Conservation (phyloP, 2,113 vertebrate genomes). For the Nansenia antarctica region DNA sequence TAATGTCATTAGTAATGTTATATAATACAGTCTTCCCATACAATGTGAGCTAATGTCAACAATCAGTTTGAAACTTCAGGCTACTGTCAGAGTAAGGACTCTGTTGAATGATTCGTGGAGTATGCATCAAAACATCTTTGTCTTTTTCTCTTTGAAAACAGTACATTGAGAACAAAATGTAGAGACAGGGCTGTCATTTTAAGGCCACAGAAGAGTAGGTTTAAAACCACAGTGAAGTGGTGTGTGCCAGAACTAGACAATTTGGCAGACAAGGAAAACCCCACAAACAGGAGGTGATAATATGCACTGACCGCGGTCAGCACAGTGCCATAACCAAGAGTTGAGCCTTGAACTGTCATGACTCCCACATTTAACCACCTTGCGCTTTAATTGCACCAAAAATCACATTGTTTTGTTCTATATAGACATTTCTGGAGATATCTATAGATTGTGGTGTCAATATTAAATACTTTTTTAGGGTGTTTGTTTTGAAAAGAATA, state of each 20-base stretch:
- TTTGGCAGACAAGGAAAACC: conserved; percentile 28
- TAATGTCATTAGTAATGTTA: not conserved
- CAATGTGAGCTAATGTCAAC: not conserved
- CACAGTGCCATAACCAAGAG: conserved; percentile 15
- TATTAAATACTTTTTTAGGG: not conserved
- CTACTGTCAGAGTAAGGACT: not conserved
- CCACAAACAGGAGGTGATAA: conserved; percentile 48
- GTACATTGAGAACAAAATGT: conserved; percentile 22
- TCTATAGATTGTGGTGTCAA: not conserved
- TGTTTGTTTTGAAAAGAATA: conserved; percentile 3
- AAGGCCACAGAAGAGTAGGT: conserved; percentile 39
- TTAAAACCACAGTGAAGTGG: conserved; percentile 30
- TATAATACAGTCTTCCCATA: not conserved
- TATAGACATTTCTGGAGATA: too few species aligned
- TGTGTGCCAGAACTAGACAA: conserved; percentile 43
- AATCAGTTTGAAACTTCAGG: not conserved
- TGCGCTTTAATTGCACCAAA: too few species aligned
- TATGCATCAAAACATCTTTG: not conserved
- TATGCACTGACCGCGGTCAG: conserved; percentile 10
- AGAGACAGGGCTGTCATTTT: conserved; percentile 47
- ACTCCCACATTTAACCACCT: not conserved
- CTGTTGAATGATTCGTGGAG: not conserved
- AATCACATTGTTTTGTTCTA: too few species aligned
- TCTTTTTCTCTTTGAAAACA: conserved; percentile 24
- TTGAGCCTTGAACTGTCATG: conserved; percentile 15